These are phyloP conservation scores for Drosophila ironensis DNA, from an alignment of 1,140 invertebrate species.

Conservation along the genomic window DNA sequence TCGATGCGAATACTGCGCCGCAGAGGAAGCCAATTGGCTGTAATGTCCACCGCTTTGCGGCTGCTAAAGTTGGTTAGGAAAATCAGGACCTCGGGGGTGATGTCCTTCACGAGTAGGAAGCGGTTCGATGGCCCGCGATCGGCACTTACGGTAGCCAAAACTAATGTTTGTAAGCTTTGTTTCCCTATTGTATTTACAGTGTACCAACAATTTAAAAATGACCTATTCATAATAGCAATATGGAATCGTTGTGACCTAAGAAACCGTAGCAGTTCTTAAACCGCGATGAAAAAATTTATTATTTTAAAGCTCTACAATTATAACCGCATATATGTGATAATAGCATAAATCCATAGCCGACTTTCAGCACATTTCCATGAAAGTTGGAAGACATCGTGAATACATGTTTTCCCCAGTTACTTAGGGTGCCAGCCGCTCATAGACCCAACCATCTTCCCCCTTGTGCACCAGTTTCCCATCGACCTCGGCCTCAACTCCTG, in stretches of 20 bases:
- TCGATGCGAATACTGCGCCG: conserved; percentile 93
- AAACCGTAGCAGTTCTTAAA: no score
- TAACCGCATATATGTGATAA: no score
- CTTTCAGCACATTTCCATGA: background rate
- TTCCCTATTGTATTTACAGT: no score
- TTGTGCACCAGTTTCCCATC: conserved; percentile 87
- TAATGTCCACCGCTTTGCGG: conserved; percentile 90
- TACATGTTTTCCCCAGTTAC: background rate
- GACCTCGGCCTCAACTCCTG: conserved; percentile 78
- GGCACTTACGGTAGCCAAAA: conserved; percentile 92
- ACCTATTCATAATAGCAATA: no score
- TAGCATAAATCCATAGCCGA: background rate
- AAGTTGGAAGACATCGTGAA: conserved; percentile 51
- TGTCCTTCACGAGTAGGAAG: conserved; percentile 90
- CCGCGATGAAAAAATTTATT: no score
- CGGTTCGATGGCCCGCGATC: conserved; percentile 89
- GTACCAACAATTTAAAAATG: no score
- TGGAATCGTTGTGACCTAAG: no score
- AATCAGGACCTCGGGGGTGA: conserved; percentile 89
- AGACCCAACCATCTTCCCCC: conserved; percentile 95
- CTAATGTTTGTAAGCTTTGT: no score
- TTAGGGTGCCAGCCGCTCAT: conserved; percentile 93
- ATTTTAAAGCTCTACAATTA: no score
- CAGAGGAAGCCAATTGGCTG: conserved; percentile 92
- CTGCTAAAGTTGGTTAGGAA: conserved; percentile 93